phyloP scores from a whole-genome alignment of 2,797 vertebrate species.

The Helarctos malayanus region DNA sequence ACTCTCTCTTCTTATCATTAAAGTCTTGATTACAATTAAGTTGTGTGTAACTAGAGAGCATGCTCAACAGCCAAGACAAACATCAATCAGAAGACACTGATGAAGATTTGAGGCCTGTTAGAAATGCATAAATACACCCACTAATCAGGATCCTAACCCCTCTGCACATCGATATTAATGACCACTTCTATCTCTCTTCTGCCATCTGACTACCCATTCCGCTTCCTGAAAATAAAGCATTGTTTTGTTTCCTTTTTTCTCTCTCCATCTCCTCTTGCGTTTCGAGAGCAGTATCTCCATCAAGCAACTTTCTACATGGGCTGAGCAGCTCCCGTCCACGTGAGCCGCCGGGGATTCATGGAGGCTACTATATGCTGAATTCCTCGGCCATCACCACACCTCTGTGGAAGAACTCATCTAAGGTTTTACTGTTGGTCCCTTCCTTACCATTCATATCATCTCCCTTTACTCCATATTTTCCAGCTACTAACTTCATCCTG shows the following conservation, averaged over 20 bases:
- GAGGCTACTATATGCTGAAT: neutral
- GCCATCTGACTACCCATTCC: neutral
- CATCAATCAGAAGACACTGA: neutral
- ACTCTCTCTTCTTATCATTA: slow-evolving; percentile 44
- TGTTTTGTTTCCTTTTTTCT: neutral
- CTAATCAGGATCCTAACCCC: neutral
- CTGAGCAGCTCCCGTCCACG: neutral
- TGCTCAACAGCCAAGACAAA: neutral
- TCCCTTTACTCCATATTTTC: neutral
- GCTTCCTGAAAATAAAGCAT: neutral
- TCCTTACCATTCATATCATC: neutral
- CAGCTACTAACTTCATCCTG: neutral
- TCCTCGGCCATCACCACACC: neutral
- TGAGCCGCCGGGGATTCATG: neutral
- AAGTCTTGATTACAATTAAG: slow-evolving; percentile 59
- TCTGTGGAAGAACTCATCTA: neutral
- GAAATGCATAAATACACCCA: neutral
- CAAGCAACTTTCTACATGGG: neutral
- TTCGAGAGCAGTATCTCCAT: neutral
- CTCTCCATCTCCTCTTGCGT: neutral
- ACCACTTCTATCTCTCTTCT: neutral
- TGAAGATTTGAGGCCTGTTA: neutral
- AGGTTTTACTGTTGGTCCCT: neutral
- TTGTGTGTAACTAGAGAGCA: neutral
- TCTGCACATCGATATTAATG: neutral